These are phyloP conservation scores for Acinonyx jubatus DNA, from an alignment of 2,113 vertebrate genomes.

Conservation along the genomic window DNA sequence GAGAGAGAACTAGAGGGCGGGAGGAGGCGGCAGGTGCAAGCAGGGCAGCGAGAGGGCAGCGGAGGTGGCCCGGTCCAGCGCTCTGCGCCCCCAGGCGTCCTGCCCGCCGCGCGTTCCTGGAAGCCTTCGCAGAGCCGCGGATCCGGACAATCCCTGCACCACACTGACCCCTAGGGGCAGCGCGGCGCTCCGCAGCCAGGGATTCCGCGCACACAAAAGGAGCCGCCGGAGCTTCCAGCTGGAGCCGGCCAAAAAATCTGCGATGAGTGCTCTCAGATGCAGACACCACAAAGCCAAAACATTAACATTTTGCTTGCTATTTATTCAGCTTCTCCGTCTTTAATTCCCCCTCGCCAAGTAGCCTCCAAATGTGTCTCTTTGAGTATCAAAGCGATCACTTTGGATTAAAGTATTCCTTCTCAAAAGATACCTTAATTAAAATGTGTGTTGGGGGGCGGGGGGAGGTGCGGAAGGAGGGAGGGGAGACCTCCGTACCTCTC, in stretches of 20 bases:
- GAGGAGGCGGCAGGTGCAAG: background rate
- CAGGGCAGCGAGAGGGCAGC: fast-evolving
- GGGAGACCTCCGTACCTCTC: background rate
- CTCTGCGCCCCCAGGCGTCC: background rate
- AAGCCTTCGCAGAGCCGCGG: fast-evolving
- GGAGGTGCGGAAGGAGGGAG: background rate
- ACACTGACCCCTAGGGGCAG: constrained; percentile 86
- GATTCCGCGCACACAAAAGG: background rate
- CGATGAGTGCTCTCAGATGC: background rate
- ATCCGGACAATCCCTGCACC: constrained; percentile 73
- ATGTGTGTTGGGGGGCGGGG: background rate
- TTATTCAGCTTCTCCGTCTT: constrained; percentile 77
- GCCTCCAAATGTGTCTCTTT: constrained; percentile 77
- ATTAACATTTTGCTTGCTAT: constrained; percentile 76
- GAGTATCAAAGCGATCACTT: constrained; percentile 76
- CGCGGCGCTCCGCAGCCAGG: constrained; percentile 58
- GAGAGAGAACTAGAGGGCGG: background rate
- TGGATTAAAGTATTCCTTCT: constrained; percentile 77
- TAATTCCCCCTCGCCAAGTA: constrained; percentile 76
- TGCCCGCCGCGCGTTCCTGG: background rate
- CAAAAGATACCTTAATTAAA: constrained; percentile 81
- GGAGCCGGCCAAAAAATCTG: constrained; percentile 44
- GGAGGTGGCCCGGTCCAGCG: fast-evolving
- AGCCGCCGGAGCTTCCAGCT: background rate
- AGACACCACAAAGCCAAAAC: constrained; percentile 72